Base-by-base conservation (phyloP, 2,888 invertebrate species). In the Fissipunctia ypsillon region DNA sequence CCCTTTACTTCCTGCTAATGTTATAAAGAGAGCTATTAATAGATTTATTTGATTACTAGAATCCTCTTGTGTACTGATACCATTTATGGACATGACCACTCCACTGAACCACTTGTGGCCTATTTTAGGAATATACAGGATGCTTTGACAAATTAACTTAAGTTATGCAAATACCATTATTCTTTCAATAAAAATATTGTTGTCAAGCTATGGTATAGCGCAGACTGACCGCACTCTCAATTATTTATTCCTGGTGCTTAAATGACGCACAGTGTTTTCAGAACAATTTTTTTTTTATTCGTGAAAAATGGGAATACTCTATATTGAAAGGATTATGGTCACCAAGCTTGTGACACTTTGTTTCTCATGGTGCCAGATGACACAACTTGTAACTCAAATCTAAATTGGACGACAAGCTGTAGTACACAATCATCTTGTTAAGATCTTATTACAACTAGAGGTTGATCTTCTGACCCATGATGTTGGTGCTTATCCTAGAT, bases 371-470 rank as follows among this genome's bases (percentile, higher is more conserved):
- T 31, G 22, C 14, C 1, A 73, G n/a, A 64, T 45, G 25, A 48
- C 10, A 57, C 19, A 50, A 64, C 19, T 60, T 73, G 52, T 28
- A 59, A 60, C 57, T 65, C 35, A 45, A 70, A 28, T 31, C 60
- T 77, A 67, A 73, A 69, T 76, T 71, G 56, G 56, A 63, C 69
- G 60, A 77, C 81, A 73, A 60, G 57, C 60, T 69, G 38, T 28
- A 54, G 57, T 57, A 61, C 41, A 60, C 38, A n/a, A n/a, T n/a
- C n/a, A 59, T 59, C 45, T 69, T 9, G 16, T 74, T 73, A 75
- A 75, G 68, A 71, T 81, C 69, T 64, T 50, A 69, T 80, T 80
- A 65, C 69, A 31, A 56, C 48, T 48, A 52, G 19, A 65, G 38
- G 41, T 63, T 76, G 69, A 70, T 60, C 80, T 69, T 22, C 35